Base-by-base conservation (phyloP, 2,888 invertebrate genomes). In the Cephus spinipes region DNA sequence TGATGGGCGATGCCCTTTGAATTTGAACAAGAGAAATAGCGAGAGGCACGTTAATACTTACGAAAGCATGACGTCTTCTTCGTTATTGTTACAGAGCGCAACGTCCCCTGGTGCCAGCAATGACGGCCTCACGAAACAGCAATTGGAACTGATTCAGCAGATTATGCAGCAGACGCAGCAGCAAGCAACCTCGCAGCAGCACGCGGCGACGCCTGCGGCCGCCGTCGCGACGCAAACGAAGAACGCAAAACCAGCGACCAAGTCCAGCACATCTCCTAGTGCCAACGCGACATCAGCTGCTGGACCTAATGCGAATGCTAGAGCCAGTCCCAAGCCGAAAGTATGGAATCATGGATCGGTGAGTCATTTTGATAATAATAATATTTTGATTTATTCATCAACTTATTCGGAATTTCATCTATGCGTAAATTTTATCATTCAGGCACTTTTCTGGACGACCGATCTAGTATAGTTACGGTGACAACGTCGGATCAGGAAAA, bases 101-200 rank as follows among this genome's bases (percentile, higher is more conserved):
- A 91, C 90, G 73, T 89, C 90, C 69, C 85, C 91, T 76, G 92
- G 92, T 69, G 92, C 92, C 76, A 93, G 92, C 90, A 95, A 95
- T 89, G 95, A 95, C 85, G 95, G 95, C 80, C 92, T 95, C 83
- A 95, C 95, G 77, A 94, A 95, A 85, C 95, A 96, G 87, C 96
- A 96, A 90, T 92, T 95, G 86, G 95, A 95, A 90, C 93, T 96
- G 86, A 95, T 95, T 87, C 95, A 95, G 91, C 95, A 95, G 92
- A 95, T 95, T 85, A 95, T 95, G 95, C 95, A 95, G 87, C 95
- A 95, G 90, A 95, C 95, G 31, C 95, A 95, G 89, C 95, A 95
- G 86, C 94, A 94, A 76, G 92, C 92, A 81, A 92, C 92, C 69
- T 89, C 89, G 76, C 87, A 88, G 68, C 87, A 88, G 78, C 80